Percentiles rank a stretch among this genome's conserved stretches.
Conservation (phyloP, 64 coral and sea anemone genomes). For the Montipora sp. region DNA sequence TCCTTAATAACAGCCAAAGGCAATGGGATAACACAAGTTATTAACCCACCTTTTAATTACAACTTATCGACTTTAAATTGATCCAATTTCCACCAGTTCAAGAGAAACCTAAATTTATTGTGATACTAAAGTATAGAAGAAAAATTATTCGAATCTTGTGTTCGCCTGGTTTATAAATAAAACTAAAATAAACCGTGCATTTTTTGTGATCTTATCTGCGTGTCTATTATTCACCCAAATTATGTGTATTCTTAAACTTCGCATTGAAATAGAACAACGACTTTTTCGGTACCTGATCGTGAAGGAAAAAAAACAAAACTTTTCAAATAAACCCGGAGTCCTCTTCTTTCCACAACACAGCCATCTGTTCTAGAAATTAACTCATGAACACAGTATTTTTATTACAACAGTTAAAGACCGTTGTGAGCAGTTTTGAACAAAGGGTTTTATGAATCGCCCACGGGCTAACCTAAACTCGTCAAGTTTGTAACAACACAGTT, state of each 20-base stretch:
- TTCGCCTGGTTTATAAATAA: constrained; percentile 23
- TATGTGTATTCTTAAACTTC: constrained; percentile 40
- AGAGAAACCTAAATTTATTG: not conserved
- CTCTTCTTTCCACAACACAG: not conserved
- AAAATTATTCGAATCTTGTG: not conserved
- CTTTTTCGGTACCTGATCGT: too few species aligned
- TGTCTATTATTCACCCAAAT: constrained; percentile 18
- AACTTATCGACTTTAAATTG: not conserved
- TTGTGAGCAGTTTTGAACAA: not conserved
- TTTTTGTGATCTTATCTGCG: constrained; percentile 26
- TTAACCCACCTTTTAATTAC: not conserved
- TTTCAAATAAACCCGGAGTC: not conserved
- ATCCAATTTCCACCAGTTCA: constrained; percentile 1
- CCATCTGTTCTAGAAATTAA: not conserved
- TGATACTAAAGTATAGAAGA: not conserved
- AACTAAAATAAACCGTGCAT: constrained; percentile 11
- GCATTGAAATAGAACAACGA: not conserved
- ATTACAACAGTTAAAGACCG: not conserved
- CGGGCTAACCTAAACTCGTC: not conserved
- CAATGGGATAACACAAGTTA: not conserved
- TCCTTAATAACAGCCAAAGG: not conserved
- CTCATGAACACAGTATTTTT: not conserved
- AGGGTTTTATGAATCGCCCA: not conserved
- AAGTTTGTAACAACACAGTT: too few species aligned
- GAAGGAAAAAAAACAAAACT: not conserved